Conservation (phyloP, 1,140 invertebrate genomes). For the Drosophila murphyi region DNA sequence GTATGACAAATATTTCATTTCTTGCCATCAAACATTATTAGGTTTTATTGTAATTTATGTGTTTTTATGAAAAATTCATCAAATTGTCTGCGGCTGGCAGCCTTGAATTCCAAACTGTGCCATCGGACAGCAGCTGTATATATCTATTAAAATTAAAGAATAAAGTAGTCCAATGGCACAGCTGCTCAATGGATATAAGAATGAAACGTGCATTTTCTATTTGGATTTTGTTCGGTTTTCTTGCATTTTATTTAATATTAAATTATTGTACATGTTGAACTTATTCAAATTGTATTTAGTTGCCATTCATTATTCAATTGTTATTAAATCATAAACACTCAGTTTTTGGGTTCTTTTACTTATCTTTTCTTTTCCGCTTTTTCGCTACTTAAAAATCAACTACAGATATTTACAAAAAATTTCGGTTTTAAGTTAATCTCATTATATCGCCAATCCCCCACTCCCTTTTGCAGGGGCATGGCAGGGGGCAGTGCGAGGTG, state of each 20-base stretch:
- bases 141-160: not conserved
- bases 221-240: constrained; percentile 53
- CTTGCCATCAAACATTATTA: constrained; percentile 42
- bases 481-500: constrained; percentile 10
- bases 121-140: constrained; percentile 2
- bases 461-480: not conserved
- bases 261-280: constrained; percentile 83
- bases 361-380: constrained; percentile 20
- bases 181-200: not conserved
- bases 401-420: constrained; percentile 79
- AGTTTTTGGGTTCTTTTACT: constrained; percentile 39
- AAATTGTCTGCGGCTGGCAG: constrained; percentile 5
- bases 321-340: constrained; percentile 73
- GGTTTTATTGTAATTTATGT: constrained; percentile 55
- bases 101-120: constrained; percentile 30
- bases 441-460: constrained; percentile 1
- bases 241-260: constrained; percentile 79
- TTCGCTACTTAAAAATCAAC: constrained; percentile 82
- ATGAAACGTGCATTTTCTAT: constrained; percentile 7
- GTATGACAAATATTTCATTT: constrained; percentile 29
- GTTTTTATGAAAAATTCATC: constrained; percentile 27
- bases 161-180: constrained; percentile 26
- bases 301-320: constrained; percentile 62
- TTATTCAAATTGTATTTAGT: constrained; percentile 83
- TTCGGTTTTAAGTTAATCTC: constrained; percentile 39